Base-by-base conservation (phyloP, 2,113 vertebrate species). In the Nansenia antarctica region DNA sequence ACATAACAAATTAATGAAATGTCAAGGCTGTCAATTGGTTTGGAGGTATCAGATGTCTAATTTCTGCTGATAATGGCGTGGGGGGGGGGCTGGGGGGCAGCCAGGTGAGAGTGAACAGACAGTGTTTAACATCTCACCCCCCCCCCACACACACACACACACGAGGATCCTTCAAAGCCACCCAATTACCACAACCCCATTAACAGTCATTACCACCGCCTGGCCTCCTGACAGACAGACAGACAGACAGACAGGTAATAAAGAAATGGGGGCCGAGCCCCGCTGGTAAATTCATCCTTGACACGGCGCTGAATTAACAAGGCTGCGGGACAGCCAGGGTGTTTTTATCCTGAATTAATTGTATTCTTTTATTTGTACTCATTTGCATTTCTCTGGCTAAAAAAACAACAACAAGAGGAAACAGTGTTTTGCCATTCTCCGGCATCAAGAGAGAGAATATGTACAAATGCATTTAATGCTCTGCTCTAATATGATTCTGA, bases 1-100 rank as follows among this genome's bases (percentile, higher is more conserved):
- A n/a, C n/a, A n/a, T 86, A 86, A 90, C 90, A 92, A 92, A 92
- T 92, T 93, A 92, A 94, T 88, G 90, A 91, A 92, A 93, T 85
- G 89, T 86, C 91, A 88, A 91, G 88, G 89, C 89, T 87, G 90
- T 89, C 89, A 85, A 90, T 79, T 70, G 80, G 85, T 72, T 78
- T 62, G 8, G 3, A 89, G 82, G 88, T 88, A 90, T 87, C 65
- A 76, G 65, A 82, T 66, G 71, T 89, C 67, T 70, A 79, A 83
- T 88, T 90, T 75, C 79, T 82, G 85, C 81, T 74, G 74, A 88
- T 86, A 76, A 87, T 83, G 82, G 82, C 67, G 34, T 66, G 64
- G 58, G n/a, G n/a, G n/a, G n/a, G n/a, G n/a, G n/a, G n/a, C n/a
- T n/a, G n/a, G n/a, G n/a, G n/a, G n/a, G n/a, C n/a, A n/a, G n/a